Evolutionary conservation across 2,113 vertebrate genomes (phyloP), one percentile per base, ranked within the genome.

Genomic region (Hyaena hyaena): DNA sequence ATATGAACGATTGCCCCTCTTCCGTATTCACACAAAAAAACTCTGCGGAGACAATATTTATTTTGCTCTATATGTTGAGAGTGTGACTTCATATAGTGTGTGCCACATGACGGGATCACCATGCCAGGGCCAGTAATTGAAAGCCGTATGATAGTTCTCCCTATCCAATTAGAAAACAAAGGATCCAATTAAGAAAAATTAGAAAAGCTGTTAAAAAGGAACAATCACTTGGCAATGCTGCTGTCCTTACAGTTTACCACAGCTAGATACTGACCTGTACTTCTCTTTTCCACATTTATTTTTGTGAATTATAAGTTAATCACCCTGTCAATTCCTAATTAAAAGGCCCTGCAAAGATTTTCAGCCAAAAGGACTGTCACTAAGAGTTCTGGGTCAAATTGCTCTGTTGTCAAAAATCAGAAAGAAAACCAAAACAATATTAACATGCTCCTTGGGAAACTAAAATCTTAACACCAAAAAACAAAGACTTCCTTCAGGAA

Each of bases 111-210:
- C 90, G 94, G 94, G 95, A 97, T 95, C 94, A 96, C 69, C 93
- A 71, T 84, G 89, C 95, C 93, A 98, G 63, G 45, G 76, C 95
- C 96, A 63, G 15, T 98, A 97, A 97, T 76, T 97, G 98, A 98
- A 98, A 97, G 92, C 96, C 97, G 96, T 97, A 95, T 96, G 97
- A 98, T 90, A 68, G 71, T 95, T 96, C 90, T 93, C 88, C 53
- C 97, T 74, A 88, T 96, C 95, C 97, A 98, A 96, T 98, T 98
- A 98, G 97, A 97, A 98, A 97, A 98, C 97, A 98, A 98, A 98
- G 81, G 81, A 96, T 97, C 97, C 97, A 98, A 98, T 98, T 98
- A 98, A 97, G 97, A 96, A 94, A 97, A 98, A 97, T 94, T 96
- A 96, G 92, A 97, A 97, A 97, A 97, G 97, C 97, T 98, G 98